These are phyloP conservation scores for Karalla daura DNA, from an alignment of 2,797 vertebrate genomes.

Conservation along the genomic window DNA sequence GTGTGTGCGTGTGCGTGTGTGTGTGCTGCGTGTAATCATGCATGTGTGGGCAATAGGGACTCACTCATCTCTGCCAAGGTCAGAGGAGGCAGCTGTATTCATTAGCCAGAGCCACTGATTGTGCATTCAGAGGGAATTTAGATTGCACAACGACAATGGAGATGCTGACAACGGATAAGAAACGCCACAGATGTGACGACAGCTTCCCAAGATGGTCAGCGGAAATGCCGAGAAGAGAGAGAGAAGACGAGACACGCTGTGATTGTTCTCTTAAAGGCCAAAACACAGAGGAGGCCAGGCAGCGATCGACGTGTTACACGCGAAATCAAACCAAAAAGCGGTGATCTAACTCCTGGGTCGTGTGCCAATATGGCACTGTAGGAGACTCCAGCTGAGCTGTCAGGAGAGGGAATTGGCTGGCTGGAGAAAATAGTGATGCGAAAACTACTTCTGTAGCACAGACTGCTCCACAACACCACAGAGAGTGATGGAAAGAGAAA, in stretches of 20 bases:
- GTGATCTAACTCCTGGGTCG: slow-evolving; percentile 33
- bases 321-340: slow-evolving; percentile 13
- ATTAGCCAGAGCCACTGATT: slow-evolving; percentile 64
- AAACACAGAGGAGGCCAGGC: slow-evolving; percentile 37
- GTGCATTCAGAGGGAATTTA: slow-evolving; percentile 64
- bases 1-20: slow-evolving; percentile 25
- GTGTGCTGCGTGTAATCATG: slow-evolving; percentile 50
- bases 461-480: slow-evolving; percentile 26
- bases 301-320: slow-evolving; percentile 16
- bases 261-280: slow-evolving; percentile 36
- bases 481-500: slow-evolving; percentile 51
- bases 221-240: neutral
- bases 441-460: slow-evolving; percentile 57
- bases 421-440: slow-evolving; percentile 59
- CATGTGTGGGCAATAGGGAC: slow-evolving; percentile 51
- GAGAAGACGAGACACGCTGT: slow-evolving; percentile 4
- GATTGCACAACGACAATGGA: slow-evolving; percentile 55
- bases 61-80: slow-evolving; percentile 72
- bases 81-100: slow-evolving; percentile 69
- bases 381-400: slow-evolving; percentile 28
- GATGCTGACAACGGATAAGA: slow-evolving; percentile 39
- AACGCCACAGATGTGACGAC: slow-evolving; percentile 44
- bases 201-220: slow-evolving; percentile 49
- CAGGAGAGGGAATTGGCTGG: slow-evolving; percentile 57
- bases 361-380: slow-evolving; percentile 25